A percentile compares a stretch with the other conserved stretches of the same genome.
These are phyloP conservation scores for Gambusia holbrooki DNA, from an alignment of 2,113 vertebrate genomes.

Conservation along the genomic window DNA sequence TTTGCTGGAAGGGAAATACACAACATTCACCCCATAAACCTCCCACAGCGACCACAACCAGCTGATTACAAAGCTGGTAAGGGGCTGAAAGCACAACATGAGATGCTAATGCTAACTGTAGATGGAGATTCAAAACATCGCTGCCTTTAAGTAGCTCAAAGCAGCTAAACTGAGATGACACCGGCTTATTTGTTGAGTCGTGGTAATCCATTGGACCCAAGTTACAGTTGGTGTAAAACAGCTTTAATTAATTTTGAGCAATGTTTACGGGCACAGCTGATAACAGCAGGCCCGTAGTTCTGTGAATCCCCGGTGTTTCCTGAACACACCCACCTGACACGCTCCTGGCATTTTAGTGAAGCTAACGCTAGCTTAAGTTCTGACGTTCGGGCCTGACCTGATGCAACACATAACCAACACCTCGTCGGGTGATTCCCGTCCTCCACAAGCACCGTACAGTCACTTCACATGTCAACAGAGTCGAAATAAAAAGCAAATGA, in stretches of 20 bases:
- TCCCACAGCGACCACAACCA: background rate
- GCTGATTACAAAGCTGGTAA: background rate
- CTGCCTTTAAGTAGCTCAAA: constrained; percentile 9
- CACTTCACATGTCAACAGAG: background rate
- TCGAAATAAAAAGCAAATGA: background rate
- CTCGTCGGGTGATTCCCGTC: constrained; percentile 13
- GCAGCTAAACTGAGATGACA: constrained; percentile 8
- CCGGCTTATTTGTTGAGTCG: background rate
- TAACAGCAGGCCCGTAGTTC: constrained; percentile 31
- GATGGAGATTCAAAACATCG: constrained; percentile 46
- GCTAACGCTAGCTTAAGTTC: constrained; percentile 64
- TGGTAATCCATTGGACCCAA: background rate
- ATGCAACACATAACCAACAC: constrained; percentile 23
- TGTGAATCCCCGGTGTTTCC: constrained; percentile 64
- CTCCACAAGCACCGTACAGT: background rate
- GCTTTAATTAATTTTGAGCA: background rate
- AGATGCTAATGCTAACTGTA: constrained; percentile 59
- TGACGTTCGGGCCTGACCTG: constrained; percentile 51
- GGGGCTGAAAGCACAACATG: constrained; percentile 9
- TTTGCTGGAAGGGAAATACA: background rate
- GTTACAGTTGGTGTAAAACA: background rate
- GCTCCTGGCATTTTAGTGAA: background rate
- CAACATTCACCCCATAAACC: background rate
- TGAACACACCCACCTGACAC: constrained; percentile 54
- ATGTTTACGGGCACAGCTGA: background rate